Evolutionary conservation across 23 tunicate genomes (phyloP).

Genomic region (Pegea sp.): DNA sequence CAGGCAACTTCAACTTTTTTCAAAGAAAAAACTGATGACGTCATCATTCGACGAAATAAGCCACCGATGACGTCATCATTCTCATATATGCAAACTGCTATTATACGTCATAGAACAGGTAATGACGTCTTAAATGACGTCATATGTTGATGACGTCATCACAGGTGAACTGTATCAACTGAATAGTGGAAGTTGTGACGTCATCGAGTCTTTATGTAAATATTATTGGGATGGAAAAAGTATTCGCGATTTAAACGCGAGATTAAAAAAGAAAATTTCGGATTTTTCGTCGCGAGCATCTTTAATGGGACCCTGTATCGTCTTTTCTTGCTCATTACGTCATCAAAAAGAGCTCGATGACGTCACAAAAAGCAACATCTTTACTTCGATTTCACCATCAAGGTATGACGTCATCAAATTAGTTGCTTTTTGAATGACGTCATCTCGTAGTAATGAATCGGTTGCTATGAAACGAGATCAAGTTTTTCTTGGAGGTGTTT

Average conservation of each 20-base stretch:
- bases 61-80: not conserved
- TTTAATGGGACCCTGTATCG: constrained; percentile 38
- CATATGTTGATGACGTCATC: too few relatives aligned
- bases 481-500: constrained; percentile 41
- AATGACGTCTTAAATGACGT: too few relatives aligned
- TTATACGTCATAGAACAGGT: too few relatives aligned
- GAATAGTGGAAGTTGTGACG: constrained; percentile 56
- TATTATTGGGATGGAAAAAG: constrained; percentile 37
- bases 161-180: too few relatives aligned
- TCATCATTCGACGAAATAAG: not conserved
- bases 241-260: constrained; percentile 5
- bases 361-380: not conserved
- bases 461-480: too few relatives aligned
- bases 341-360: not conserved
- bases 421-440: not conserved
- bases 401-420: not conserved
- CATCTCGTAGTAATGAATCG: too few relatives aligned
- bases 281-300: constrained; percentile 53
- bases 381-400: not conserved
- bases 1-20: too few relatives aligned
- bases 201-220: constrained; percentile 15
- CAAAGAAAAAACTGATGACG: not conserved
- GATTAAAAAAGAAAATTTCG: constrained; percentile 6
- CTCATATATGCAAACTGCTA: not conserved
- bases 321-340: constrained; percentile 15